Conservation (phyloP, 2,888 invertebrate genomes). For the Drosophila villosipedis region DNA sequence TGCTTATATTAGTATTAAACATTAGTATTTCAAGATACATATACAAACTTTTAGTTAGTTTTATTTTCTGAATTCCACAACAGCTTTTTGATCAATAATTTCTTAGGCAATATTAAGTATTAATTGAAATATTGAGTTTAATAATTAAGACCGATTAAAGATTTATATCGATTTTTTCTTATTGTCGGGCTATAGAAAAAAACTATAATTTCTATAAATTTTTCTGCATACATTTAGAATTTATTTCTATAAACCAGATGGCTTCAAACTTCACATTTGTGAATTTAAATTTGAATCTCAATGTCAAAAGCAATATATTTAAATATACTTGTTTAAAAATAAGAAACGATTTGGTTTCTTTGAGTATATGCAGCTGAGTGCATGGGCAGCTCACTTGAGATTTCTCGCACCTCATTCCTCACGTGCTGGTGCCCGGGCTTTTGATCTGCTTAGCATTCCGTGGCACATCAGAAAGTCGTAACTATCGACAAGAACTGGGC, state of each 20-base stretch:
- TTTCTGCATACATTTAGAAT: background rate
- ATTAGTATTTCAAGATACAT: too few species aligned
- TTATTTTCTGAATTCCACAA: background rate
- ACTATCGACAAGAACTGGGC: conserved; percentile 72
- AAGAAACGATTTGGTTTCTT: background rate
- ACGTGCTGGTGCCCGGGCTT: conserved; percentile 52
- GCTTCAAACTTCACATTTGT: background rate
- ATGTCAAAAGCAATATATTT: background rate
- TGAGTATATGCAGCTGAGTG: conserved; percentile 46
- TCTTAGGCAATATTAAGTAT: background rate
- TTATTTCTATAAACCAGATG: background rate
- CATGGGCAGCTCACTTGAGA: conserved; percentile 70
- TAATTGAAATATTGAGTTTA: too few species aligned
- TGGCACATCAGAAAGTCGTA: conserved; percentile 78
- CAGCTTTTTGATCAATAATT: background rate
- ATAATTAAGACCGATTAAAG: background rate
- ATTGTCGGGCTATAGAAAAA: background rate
- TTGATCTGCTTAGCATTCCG: conserved; percentile 78
- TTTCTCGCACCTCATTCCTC: conserved; percentile 69
- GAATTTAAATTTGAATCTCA: background rate
- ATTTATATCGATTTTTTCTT: background rate
- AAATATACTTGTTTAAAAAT: background rate
- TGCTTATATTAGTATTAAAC: too few species aligned
- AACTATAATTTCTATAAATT: background rate
- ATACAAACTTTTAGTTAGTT: too few species aligned